phyloP scores from a whole-genome alignment of 2,113 vertebrate genomes.

The Gymnogyps californianus region DNA sequence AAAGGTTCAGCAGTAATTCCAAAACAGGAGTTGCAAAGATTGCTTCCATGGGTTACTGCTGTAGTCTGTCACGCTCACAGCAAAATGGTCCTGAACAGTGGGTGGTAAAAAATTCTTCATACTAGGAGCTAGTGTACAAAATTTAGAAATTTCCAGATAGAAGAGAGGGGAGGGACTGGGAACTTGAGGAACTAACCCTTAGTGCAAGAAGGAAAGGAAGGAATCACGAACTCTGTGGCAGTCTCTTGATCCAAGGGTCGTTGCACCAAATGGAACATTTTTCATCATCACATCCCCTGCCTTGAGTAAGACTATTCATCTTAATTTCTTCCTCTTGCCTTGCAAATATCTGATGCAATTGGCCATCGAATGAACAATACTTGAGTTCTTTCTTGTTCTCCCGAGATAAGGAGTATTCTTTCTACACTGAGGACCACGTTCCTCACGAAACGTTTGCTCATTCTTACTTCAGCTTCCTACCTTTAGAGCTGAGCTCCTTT shows the following conservation, averaged over 20 bases:
- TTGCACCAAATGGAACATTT: background rate
- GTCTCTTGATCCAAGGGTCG: background rate
- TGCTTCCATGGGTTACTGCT: background rate
- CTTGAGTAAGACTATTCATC: background rate
- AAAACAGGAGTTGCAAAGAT: background rate
- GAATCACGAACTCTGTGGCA: background rate
- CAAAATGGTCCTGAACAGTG: background rate
- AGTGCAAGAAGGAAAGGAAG: background rate
- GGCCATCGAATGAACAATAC: background rate
- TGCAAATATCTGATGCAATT: background rate
- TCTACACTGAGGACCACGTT: background rate
- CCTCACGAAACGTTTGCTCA: background rate
- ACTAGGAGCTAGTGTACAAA: background rate
- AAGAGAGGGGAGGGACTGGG: background rate
- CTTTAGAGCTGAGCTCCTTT: background rate
- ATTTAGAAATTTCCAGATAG: background rate
- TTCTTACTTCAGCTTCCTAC: background rate
- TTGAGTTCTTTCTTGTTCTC: background rate
- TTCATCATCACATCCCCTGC: background rate
- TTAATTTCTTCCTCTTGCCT: background rate
- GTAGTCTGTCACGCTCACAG: background rate
- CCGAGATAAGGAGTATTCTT: background rate
- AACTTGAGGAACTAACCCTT: background rate
- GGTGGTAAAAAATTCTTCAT: background rate
- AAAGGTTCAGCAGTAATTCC: background rate